These are phyloP conservation scores for Nomada fucata DNA, from an alignment of 2,888 invertebrate species.

Conservation along the genomic window DNA sequence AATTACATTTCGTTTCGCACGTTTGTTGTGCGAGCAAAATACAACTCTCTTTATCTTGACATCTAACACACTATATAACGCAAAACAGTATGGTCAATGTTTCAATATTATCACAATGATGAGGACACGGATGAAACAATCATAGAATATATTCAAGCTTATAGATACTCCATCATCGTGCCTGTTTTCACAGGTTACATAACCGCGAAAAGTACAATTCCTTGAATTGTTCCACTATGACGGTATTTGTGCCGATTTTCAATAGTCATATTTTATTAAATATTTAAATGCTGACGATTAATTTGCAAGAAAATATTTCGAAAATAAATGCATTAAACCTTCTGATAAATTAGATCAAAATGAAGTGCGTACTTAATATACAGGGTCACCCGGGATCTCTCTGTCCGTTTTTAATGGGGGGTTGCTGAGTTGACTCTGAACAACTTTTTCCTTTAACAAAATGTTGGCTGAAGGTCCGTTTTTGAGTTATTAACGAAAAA, in stretches of 20 bases:
- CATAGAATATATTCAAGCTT: slow-evolving; percentile 32
- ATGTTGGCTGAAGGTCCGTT: no score
- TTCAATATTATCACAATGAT: slow-evolving; percentile 51
- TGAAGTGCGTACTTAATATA: background rate
- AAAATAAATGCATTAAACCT: background rate
- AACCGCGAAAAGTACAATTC: slow-evolving; percentile 23
- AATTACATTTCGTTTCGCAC: slow-evolving; percentile 73
- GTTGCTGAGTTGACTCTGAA: no score
- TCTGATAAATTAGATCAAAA: background rate
- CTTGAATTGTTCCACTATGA: background rate
- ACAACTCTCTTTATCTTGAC: slow-evolving; percentile 71
- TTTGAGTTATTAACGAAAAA: no score
- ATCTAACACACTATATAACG: slow-evolving; percentile 70
- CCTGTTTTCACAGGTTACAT: background rate
- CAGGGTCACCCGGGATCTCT: no score
- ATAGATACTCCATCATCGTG: slow-evolving; percentile 28
- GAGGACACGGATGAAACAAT: slow-evolving; percentile 39
- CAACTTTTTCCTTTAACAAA: no score
- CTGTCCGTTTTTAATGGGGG: no score
- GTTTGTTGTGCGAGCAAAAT: slow-evolving; percentile 63
- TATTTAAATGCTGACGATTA: background rate
- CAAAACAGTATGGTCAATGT: slow-evolving; percentile 69
- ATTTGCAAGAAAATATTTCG: background rate
- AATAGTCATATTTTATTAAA: background rate
- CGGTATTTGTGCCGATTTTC: background rate